Evolutionary conservation across 2,797 vertebrate species (phyloP).

Genomic region (Trachurus trachurus): DNA sequence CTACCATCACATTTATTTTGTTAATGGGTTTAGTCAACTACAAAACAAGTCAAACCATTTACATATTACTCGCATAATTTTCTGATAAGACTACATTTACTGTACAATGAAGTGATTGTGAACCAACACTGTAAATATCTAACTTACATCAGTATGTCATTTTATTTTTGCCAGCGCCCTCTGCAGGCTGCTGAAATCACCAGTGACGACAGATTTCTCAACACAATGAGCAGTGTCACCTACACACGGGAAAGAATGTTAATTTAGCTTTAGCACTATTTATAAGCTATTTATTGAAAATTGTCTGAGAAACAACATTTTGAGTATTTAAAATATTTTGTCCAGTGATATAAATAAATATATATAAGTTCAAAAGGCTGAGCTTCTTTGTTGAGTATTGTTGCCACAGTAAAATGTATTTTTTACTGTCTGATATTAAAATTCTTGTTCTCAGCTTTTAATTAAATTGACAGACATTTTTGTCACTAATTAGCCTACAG

Average conservation of each 20-base stretch:
- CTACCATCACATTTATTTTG: background rate
- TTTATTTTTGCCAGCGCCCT: constrained; percentile 43
- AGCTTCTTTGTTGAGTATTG: background rate
- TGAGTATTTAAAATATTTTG: background rate
- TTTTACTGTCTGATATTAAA: background rate
- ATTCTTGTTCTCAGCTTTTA: background rate
- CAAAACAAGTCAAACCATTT: background rate
- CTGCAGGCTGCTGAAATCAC: constrained; percentile 45
- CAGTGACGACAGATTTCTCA: background rate
- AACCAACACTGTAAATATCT: background rate
- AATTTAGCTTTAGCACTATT: background rate
- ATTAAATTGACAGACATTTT: background rate
- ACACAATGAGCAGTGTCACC: background rate
- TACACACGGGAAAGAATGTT: background rate
- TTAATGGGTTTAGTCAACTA: background rate
- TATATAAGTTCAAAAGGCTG: background rate
- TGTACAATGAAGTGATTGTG: background rate
- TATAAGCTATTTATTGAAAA: background rate
- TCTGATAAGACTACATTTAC: background rate
- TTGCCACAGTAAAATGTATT: background rate
- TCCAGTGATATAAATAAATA: constrained; percentile 2
- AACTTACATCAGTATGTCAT: constrained; percentile 2
- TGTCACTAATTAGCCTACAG: background rate
- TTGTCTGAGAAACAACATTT: background rate
- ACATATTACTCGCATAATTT: background rate